These are phyloP conservation scores for Blera fallax DNA, from an alignment of 2,888 invertebrate genomes.

Conservation along the genomic window DNA sequence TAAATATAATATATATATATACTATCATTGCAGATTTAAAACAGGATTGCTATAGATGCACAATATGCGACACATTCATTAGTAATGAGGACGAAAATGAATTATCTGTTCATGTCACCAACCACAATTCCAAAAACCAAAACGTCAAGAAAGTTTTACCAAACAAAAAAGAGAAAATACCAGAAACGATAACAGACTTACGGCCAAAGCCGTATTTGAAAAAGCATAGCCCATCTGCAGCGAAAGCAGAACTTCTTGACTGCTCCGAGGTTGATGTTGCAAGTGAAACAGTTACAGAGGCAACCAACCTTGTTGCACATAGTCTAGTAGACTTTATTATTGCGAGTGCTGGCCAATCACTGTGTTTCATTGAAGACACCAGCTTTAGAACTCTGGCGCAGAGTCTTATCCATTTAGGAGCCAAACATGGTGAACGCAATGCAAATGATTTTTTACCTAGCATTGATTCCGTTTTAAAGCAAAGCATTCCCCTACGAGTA, in stretches of 20 bases:
- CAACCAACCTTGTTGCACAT: slow-evolving; percentile 19
- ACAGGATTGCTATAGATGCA: slow-evolving; percentile 47
- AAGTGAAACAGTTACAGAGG: slow-evolving; percentile 6
- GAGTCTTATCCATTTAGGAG: slow-evolving; percentile 37
- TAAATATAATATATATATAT: background rate
- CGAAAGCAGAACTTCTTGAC: slow-evolving; percentile 21
- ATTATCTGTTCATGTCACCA: slow-evolving; percentile 17
- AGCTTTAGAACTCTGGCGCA: slow-evolving; percentile 41
- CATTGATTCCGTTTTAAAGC: slow-evolving; percentile 41
- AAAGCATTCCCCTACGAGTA: slow-evolving; percentile 44
- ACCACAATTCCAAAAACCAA: slow-evolving; percentile 39
- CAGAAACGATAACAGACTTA: slow-evolving; percentile 25
- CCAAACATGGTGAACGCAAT: slow-evolving; percentile 39
- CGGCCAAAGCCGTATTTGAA: slow-evolving; percentile 22
- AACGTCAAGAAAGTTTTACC: slow-evolving; percentile 5
- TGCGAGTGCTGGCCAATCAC: slow-evolving; percentile 22
- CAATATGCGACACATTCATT: slow-evolving; percentile 29
- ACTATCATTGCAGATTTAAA: slow-evolving; percentile 15
- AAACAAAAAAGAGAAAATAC: slow-evolving; percentile 40
- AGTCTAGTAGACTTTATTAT: slow-evolving; percentile 45
- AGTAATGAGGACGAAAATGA: slow-evolving; percentile 8
- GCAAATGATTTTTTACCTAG: slow-evolving; percentile 34
- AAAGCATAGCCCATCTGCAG: slow-evolving; percentile 3
- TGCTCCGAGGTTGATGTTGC: background rate
- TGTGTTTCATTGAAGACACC: slow-evolving; percentile 34